Percentiles rank a stretch among this genome's conserved stretches.
These are phyloP conservation scores for Pteropus alecto DNA, from an alignment of 2,113 vertebrate genomes.

Conservation along the genomic window DNA sequence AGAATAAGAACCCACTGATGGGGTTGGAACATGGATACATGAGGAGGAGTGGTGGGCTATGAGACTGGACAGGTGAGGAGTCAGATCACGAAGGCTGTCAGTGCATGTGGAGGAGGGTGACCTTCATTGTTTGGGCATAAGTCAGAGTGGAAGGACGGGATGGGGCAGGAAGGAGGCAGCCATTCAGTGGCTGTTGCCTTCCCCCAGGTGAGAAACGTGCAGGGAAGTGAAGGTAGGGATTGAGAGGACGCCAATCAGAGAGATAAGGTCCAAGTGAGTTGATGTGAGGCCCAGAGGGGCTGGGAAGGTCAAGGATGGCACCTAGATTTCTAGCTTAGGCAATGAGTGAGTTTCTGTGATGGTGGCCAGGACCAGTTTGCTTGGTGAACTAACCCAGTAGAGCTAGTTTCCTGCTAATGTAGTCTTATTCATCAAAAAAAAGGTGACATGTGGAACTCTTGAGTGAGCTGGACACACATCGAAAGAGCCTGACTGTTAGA, in stretches of 20 bases:
- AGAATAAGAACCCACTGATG: background rate
- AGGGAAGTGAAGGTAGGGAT: background rate
- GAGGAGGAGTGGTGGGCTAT: background rate
- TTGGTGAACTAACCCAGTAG: background rate
- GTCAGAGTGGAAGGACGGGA: background rate
- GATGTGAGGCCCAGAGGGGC: background rate
- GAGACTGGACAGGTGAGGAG: background rate
- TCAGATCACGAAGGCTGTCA: background rate
- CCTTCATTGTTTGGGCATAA: background rate
- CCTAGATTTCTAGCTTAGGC: background rate
- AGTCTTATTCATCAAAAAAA: background rate
- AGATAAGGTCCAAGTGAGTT: background rate
- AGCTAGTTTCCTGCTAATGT: background rate
- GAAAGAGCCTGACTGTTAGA: background rate
- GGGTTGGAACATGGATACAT: background rate
- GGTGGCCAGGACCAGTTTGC: background rate
- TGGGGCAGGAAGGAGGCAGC: background rate
- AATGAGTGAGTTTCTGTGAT: accelerated
- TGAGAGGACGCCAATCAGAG: background rate
- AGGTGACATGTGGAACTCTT: background rate
- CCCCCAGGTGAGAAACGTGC: background rate
- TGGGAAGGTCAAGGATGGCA: background rate
- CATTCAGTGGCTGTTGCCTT: background rate
- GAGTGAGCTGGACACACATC: background rate
- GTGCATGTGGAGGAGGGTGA: background rate